Conservation (phyloP, 2,113 vertebrate genomes). For the Thinocorus orbignyianus region DNA sequence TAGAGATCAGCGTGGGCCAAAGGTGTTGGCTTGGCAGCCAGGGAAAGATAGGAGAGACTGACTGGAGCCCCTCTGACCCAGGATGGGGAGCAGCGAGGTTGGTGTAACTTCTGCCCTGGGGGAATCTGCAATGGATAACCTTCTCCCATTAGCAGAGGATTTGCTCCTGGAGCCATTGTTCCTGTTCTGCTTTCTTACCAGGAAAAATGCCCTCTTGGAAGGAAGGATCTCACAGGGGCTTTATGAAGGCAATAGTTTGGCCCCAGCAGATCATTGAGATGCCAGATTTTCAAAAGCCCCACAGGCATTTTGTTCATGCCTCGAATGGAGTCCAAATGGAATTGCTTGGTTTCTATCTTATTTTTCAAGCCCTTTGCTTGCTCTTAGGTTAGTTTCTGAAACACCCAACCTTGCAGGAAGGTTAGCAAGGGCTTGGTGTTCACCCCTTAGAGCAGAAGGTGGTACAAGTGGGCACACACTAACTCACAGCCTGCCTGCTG, state of each 20-base stretch:
- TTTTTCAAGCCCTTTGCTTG: not conserved
- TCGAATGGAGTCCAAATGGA: not conserved
- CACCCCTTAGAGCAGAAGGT: not conserved
- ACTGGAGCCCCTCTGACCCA: accelerated
- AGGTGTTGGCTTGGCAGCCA: not conserved
- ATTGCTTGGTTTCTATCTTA: not conserved
- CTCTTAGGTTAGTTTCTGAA: slow-evolving; percentile 13
- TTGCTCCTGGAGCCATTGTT: not conserved
- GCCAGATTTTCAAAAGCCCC: not conserved
- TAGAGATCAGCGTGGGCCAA: not conserved
- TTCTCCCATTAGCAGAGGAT: not conserved
- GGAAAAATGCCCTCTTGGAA: not conserved
- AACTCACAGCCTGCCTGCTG: not conserved
- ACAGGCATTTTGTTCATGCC: not conserved
- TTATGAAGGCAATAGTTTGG: not conserved
- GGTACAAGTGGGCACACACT: not conserved
- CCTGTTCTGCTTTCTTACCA: not conserved
- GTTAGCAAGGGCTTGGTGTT: slow-evolving; percentile 7
- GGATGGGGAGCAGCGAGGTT: not conserved
- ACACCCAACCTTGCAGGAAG: not conserved
- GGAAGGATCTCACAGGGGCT: not conserved
- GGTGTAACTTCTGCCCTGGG: accelerated
- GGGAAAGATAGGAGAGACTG: not conserved
- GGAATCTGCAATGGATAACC: not conserved
- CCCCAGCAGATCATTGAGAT: not conserved